These are phyloP conservation scores for Cheilosia grossa DNA, from an alignment of 2,888 invertebrate genomes.

Conservation along the genomic window DNA sequence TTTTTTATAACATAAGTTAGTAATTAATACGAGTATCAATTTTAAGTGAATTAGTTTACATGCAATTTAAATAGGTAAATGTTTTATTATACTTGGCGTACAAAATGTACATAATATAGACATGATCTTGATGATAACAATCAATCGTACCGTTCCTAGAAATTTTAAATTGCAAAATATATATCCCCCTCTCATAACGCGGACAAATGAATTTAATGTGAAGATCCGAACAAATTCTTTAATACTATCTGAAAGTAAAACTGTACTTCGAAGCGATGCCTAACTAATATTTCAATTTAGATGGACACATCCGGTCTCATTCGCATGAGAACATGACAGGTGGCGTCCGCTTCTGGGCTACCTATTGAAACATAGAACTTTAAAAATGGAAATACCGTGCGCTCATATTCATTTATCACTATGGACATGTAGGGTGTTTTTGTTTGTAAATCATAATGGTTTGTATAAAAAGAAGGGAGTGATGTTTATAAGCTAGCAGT, in stretches of 20 bases:
- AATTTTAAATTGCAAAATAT: background rate
- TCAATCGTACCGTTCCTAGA: background rate
- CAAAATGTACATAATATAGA: too few species aligned
- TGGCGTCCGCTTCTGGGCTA: constrained; percentile 66
- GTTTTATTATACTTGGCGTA: too few species aligned
- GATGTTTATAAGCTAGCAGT: background rate
- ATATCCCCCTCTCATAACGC: constrained; percentile 11
- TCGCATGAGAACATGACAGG: constrained; percentile 67
- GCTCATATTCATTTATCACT: background rate
- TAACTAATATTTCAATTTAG: constrained; percentile 67
- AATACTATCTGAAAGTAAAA: constrained; percentile 45
- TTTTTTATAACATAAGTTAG: too few species aligned
- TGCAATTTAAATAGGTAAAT: too few species aligned
- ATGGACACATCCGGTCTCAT: constrained; percentile 75
- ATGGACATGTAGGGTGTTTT: background rate
- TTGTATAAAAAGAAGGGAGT: background rate
- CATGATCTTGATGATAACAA: too few species aligned
- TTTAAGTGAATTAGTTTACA: too few species aligned
- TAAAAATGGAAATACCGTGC: constrained; percentile 5
- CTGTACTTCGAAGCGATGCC: constrained; percentile 33
- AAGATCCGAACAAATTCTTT: constrained; percentile 44
- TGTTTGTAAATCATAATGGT: background rate
- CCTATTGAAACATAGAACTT: constrained; percentile 36
- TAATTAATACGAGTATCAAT: too few species aligned
- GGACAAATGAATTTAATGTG: constrained; percentile 16